Conservation (phyloP, 2,888 invertebrate species). For the Eilema sororculum region DNA sequence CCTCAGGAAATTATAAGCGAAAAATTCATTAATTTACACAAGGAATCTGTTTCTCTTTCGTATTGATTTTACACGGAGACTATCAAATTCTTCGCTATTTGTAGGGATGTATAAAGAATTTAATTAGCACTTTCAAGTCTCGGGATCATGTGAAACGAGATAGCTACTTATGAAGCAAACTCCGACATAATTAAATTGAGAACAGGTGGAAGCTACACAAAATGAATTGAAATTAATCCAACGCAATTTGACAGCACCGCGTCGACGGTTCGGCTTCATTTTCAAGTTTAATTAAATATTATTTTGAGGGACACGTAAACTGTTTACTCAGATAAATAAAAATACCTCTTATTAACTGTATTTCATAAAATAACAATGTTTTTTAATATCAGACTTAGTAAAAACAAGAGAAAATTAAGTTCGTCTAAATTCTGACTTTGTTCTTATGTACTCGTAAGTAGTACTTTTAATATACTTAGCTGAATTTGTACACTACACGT, state of each 20-base stretch:
- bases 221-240: constrained; percentile 84
- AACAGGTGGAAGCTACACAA: constrained; percentile 80
- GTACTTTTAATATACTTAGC: no score
- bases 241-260: constrained; percentile 74
- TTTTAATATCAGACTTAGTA: not conserved
- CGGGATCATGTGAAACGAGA: constrained; percentile 76
- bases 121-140: constrained; percentile 68
- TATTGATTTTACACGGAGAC: constrained; percentile 29
- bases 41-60: constrained; percentile 17
- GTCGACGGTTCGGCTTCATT: constrained; percentile 69
- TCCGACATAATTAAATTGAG: constrained; percentile 80
- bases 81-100: constrained; percentile 46
- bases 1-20: constrained; percentile 16
- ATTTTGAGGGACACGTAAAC: constrained; percentile 60
- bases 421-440: not conserved
- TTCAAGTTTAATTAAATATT: constrained; percentile 75
- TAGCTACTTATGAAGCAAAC: constrained; percentile 77
- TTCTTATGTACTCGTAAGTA: no score
- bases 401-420: not conserved
- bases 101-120: constrained; percentile 65
- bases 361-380: constrained; percentile 7
- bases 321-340: constrained; percentile 42
- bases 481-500: no score
- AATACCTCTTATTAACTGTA: constrained; percentile 35
- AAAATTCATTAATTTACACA: constrained; percentile 33